These are phyloP conservation scores for Acanthaster planci DNA, from an alignment of 35 echinoderm and acorn worm genomes.

Conservation along the genomic window DNA sequence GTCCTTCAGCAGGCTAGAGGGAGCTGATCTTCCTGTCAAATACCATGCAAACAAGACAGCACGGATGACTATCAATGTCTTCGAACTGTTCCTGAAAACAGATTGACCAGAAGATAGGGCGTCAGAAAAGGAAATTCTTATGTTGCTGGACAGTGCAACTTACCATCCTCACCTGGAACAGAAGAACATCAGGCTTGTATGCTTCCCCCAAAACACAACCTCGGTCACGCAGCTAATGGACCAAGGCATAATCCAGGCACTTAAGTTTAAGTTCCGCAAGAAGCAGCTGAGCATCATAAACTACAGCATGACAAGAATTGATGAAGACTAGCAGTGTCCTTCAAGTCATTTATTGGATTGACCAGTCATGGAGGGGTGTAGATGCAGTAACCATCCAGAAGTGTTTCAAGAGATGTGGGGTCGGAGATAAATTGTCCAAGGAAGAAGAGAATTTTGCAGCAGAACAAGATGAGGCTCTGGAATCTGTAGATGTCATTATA, in stretches of 20 bases:
- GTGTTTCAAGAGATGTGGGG: slow-evolving; percentile 15
- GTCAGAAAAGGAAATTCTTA: slow-evolving; percentile 12
- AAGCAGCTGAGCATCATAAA: slow-evolving; percentile 9
- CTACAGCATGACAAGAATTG: neutral
- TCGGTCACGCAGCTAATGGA: slow-evolving; percentile 54
- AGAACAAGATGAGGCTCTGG: neutral
- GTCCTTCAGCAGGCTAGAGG: slow-evolving; percentile 8
- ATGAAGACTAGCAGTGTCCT: slow-evolving; percentile 14
- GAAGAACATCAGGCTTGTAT: slow-evolving; percentile 34
- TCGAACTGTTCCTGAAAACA: slow-evolving; percentile 26
- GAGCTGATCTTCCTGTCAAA: slow-evolving; percentile 35
- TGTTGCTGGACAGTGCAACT: slow-evolving; percentile 38
- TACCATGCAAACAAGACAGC: slow-evolving; percentile 51
- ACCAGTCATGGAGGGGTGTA: slow-evolving; percentile 12
- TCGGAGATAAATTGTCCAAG: neutral
- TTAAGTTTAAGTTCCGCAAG: slow-evolving; percentile 43
- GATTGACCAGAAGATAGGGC: slow-evolving; percentile 24
- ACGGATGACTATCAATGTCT: slow-evolving; percentile 46
- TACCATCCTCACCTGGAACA: neutral
- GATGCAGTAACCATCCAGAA: slow-evolving; percentile 17
- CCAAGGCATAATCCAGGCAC: slow-evolving; percentile 29
- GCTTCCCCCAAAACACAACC: slow-evolving; percentile 55
- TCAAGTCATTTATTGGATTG: slow-evolving; percentile 17
- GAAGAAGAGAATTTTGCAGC: neutral
- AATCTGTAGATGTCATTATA: neutral